A percentile compares a stretch with the other conserved stretches of the same genome.
Conservation (phyloP, 2,797 vertebrate species). For the Pyrocephalus nanus region DNA sequence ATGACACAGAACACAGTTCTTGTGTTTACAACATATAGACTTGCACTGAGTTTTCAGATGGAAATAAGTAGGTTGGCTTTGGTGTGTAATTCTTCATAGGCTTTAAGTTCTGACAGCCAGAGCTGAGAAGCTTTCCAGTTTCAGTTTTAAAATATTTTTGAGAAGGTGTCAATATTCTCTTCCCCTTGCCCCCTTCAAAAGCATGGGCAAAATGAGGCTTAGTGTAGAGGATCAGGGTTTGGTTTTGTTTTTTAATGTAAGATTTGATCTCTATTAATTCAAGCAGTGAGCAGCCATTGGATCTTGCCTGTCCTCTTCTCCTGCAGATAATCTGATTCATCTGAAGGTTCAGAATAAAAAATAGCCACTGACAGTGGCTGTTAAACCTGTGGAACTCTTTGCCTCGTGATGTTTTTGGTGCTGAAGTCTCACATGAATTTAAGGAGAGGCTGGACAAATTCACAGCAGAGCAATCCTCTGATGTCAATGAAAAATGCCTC, state of each 20-base stretch:
- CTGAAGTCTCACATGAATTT: not conserved
- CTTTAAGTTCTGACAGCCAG: not conserved
- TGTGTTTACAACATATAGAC: not conserved
- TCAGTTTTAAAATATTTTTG: not conserved
- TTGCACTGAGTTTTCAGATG: not conserved
- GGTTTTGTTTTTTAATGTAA: not conserved
- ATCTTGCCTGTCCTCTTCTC: not conserved
- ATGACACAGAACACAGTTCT: not conserved
- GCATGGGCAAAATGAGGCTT: not conserved
- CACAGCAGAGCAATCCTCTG: not conserved
- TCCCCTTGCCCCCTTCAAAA: not conserved
- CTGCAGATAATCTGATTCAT: not conserved
- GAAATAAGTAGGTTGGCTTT: not conserved
- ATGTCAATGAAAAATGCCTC: not conserved
- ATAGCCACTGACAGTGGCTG: not conserved
- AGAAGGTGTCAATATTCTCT: not conserved
- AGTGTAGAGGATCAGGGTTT: not conserved
- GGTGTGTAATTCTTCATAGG: not conserved
- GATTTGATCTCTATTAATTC: not conserved
- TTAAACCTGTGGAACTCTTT: not conserved
- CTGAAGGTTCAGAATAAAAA: not conserved
- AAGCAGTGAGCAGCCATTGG: not conserved
- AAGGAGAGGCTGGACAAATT: not conserved
- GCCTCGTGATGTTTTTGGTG: not conserved
- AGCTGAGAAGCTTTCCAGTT: not conserved